Conservation (phyloP, 1,140 invertebrate species). For the Ectropis grisescens region DNA sequence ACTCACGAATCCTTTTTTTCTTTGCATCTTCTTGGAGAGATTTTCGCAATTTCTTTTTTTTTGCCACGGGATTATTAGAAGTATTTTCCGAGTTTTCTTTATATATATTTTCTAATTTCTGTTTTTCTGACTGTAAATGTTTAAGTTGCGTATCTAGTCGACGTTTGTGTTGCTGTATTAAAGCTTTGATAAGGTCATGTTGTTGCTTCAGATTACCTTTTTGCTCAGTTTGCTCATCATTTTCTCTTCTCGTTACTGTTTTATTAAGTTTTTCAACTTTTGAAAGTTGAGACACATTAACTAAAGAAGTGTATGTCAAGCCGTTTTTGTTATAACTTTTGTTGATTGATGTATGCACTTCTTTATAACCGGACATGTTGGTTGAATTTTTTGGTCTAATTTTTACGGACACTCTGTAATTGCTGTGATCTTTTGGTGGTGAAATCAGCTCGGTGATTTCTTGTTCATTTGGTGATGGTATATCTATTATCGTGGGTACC, state of each 20-base stretch:
- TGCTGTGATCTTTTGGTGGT: conserved; percentile 15
- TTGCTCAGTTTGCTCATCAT: background rate
- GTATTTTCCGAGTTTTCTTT: too few relatives aligned
- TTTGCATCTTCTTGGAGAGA: too few relatives aligned
- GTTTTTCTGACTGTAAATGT: conserved; percentile 22
- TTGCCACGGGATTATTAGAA: too few relatives aligned
- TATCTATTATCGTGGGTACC: background rate
- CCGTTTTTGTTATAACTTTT: conserved; percentile 49
- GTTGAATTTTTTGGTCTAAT: conserved; percentile 43
- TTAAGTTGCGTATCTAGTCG: conserved; percentile 25
- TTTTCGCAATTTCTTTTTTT: too few relatives aligned
- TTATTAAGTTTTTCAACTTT: conserved; percentile 40
- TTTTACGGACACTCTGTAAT: conserved; percentile 45
- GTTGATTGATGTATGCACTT: conserved; percentile 51
- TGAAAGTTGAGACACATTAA: conserved; percentile 52
- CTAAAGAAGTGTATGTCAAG: conserved; percentile 31
- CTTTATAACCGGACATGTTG: conserved; percentile 40
- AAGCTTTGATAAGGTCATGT: background rate
- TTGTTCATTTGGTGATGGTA: conserved; percentile 14
- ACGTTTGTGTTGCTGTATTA: conserved; percentile 14
- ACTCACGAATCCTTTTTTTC: too few relatives aligned
- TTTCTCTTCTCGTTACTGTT: conserved; percentile 1
- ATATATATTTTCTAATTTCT: too few relatives aligned
- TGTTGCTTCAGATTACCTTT: conserved; percentile 14
- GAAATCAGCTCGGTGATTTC: too few relatives aligned